Evolutionary conservation across 2,797 vertebrate genomes (phyloP).

Genomic region (Falco cherrug): DNA sequence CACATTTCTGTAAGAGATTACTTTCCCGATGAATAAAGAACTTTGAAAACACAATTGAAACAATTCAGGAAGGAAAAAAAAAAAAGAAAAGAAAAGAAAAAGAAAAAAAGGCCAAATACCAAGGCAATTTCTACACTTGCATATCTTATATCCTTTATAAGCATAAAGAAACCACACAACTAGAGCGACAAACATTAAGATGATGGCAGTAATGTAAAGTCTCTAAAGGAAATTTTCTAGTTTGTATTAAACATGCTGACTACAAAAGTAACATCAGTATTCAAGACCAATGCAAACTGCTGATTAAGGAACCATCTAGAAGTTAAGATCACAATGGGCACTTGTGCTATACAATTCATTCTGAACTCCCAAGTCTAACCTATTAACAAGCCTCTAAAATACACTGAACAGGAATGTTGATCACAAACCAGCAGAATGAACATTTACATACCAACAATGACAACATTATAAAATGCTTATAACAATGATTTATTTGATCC

Average conservation of each 20-base stretch:
- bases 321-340: background rate
- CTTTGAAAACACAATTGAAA: background rate
- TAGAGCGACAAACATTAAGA: background rate
- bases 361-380: background rate
- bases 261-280: background rate
- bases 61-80: background rate
- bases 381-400: background rate
- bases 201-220: background rate
- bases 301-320: background rate
- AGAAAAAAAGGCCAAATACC: background rate
- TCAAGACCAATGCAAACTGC: background rate
- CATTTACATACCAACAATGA: background rate
- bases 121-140: background rate
- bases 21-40: background rate
- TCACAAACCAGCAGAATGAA: background rate
- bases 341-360: background rate
- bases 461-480: background rate
- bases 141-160: background rate
- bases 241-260: background rate
- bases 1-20: slow-evolving; percentile 38
- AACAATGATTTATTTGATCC: background rate
- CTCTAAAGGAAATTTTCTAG: background rate
- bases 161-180: background rate
- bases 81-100: background rate
- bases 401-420: too few relatives aligned